Conservation (phyloP, 2,113 vertebrate genomes). For the Tonatia bakeri region DNA sequence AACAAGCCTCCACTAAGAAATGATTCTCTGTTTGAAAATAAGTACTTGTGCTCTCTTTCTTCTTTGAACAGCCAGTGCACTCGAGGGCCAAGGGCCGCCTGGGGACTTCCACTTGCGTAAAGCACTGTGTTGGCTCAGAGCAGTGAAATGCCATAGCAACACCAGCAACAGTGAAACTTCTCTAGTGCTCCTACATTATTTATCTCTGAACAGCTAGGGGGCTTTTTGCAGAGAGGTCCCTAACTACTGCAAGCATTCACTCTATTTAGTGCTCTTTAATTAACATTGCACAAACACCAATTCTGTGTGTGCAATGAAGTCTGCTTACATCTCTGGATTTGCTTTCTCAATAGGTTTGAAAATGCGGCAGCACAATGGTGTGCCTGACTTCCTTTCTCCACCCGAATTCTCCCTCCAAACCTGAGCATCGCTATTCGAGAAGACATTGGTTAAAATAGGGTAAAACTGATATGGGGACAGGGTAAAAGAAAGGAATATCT, state of each 20-base stretch:
- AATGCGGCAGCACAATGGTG: not conserved
- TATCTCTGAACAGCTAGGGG: slow-evolving; percentile 42
- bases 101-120: slow-evolving; percentile 48
- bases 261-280: slow-evolving; percentile 78
- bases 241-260: slow-evolving; percentile 62
- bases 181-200: not conserved
- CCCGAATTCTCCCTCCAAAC: not conserved
- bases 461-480: not conserved
- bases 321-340: not conserved
- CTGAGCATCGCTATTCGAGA: not conserved
- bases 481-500: not conserved
- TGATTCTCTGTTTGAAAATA: slow-evolving; percentile 57
- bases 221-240: slow-evolving; percentile 59
- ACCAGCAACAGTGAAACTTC: slow-evolving; percentile 2
- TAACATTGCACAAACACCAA: slow-evolving; percentile 70
- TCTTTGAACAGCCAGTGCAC: slow-evolving; percentile 59
- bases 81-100: not conserved
- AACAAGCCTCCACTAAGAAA: slow-evolving; percentile 31
- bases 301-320: slow-evolving; percentile 45
- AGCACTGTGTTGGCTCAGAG: not conserved
- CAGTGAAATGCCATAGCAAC: slow-evolving; percentile 45
- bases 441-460: not conserved
- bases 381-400: not conserved
- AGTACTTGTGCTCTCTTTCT: slow-evolving; percentile 1
- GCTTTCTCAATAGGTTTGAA: slow-evolving; percentile 13